Percentiles rank a stretch among this genome's conserved stretches.
These are phyloP conservation scores for Rhimphoctona megacephalus DNA, from an alignment of 2,888 invertebrate genomes.

Conservation along the genomic window DNA sequence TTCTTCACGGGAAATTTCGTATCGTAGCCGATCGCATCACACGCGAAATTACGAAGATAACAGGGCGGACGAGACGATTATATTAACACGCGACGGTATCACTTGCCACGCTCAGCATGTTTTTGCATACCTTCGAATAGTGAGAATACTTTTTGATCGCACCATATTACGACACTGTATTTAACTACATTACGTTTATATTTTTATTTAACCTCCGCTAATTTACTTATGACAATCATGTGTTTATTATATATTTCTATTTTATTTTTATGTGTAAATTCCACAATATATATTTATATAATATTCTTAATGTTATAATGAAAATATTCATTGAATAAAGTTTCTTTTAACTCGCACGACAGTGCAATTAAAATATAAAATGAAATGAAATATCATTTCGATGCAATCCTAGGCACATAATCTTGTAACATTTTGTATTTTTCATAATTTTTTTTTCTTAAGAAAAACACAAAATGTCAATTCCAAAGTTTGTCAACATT, in stretches of 20 bases:
- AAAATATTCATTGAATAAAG: neutral
- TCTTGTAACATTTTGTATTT: neutral
- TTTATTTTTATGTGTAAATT: neutral
- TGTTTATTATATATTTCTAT: neutral
- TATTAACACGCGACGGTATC: constrained; percentile 63
- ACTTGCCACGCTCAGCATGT: constrained; percentile 44
- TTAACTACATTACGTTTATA: constrained; percentile 18
- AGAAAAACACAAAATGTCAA: too few species aligned
- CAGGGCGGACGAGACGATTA: constrained; percentile 33
- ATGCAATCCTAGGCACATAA: neutral
- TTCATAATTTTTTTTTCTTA: neutral
- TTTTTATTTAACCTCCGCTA: constrained; percentile 15
- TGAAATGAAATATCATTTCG: neutral
- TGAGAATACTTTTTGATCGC: constrained; percentile 21
- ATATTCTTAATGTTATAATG: too few species aligned
- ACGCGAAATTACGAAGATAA: constrained; percentile 59
- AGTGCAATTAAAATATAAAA: neutral
- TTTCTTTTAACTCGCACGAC: neutral
- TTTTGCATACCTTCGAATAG: constrained; percentile 6
- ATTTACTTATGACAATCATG: neutral
- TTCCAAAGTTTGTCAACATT: neutral
- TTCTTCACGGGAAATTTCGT: constrained; percentile 35
- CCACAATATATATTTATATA: neutral
- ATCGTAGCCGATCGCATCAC: constrained; percentile 52
- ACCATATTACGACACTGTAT: constrained; percentile 27